Conservation (phyloP, 2,113 vertebrate genomes). For the Ascaphus truei region DNA sequence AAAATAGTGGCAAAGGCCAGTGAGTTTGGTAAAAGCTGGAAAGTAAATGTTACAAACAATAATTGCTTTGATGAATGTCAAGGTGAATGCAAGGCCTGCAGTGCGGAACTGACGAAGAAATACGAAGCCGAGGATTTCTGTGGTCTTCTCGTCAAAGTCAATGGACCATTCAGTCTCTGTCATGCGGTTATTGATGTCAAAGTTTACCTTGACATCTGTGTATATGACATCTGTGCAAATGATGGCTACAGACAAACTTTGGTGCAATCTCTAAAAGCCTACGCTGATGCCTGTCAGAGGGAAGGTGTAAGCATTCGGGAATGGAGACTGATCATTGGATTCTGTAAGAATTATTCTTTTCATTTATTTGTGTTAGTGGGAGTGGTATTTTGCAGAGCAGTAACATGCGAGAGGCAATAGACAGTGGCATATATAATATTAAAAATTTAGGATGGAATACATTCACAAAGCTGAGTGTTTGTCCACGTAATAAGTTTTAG, state of each 20-base stretch:
- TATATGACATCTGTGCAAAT: conserved; percentile 55
- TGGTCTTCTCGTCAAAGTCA: not conserved
- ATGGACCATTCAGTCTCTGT: conserved; percentile 57
- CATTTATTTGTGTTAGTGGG: too few species aligned
- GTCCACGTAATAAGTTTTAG: too few species aligned
- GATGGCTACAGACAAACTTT: conserved; percentile 11
- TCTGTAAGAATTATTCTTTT: conserved; percentile 59
- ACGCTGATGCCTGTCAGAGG: too few species aligned
- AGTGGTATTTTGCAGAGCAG: too few species aligned
- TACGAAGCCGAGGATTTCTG: not conserved
- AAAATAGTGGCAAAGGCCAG: fast-evolving
- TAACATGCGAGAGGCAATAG: too few species aligned
- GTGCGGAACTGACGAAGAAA: fast-evolving
- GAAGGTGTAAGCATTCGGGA: conserved; percentile 42
- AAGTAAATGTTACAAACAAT: not conserved
- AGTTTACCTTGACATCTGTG: conserved; percentile 55
- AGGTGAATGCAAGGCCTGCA: not conserved
- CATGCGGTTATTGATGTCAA: conserved; percentile 42
- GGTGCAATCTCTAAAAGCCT: conserved; percentile 46
- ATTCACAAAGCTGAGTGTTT: too few species aligned
- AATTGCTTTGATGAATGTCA: not conserved
- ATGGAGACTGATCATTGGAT: conserved; percentile 52
- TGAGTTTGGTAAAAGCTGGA: conserved; percentile 36
- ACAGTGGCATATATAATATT: too few species aligned
- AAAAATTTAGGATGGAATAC: too few species aligned